phyloP scores from a whole-genome alignment of 1,140 invertebrate species.

The Dendrolimus punctatus region DNA sequence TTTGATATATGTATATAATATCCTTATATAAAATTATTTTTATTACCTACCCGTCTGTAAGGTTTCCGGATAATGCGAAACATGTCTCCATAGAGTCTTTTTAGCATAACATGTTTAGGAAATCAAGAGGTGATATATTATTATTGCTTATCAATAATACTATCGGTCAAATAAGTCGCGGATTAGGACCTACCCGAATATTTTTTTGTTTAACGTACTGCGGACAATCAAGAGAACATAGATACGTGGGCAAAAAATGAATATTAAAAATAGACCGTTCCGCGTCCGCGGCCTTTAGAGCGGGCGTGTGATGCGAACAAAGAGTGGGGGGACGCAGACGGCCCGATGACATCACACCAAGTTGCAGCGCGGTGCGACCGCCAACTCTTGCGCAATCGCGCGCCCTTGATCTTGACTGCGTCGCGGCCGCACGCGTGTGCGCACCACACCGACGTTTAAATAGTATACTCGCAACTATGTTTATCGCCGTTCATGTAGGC shows the following conservation, averaged over 20 bases:
- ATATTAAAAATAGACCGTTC: slow-evolving; percentile 63
- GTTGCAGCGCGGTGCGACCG: slow-evolving; percentile 60
- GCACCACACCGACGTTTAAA: slow-evolving; percentile 43
- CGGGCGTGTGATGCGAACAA: slow-evolving; percentile 33
- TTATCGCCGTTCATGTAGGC: slow-evolving; percentile 57
- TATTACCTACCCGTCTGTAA: too few species aligned
- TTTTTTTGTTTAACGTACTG: slow-evolving; percentile 1
- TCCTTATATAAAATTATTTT: too few species aligned
- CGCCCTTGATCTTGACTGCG: slow-evolving; percentile 70
- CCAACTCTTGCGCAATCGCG: slow-evolving; percentile 66
- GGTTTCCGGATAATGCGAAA: too few species aligned
- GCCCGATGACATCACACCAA: slow-evolving; percentile 60
- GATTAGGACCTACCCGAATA: slow-evolving; percentile 3
- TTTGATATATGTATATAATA: too few species aligned
- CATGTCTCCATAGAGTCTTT: too few species aligned
- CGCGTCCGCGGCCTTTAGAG: slow-evolving; percentile 57
- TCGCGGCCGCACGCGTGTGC: slow-evolving; percentile 56
- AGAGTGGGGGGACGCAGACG: slow-evolving; percentile 37
- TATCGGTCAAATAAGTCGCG: too few species aligned
- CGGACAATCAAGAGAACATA: slow-evolving; percentile 9
- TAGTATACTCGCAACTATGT: slow-evolving; percentile 56
- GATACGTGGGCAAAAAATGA: slow-evolving; percentile 28
- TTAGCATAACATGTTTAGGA: too few species aligned
- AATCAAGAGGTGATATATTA: too few species aligned
- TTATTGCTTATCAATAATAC: too few species aligned